These are phyloP conservation scores for Drosophila kikkawai DNA, from an alignment of 1,140 invertebrate genomes.

Conservation along the genomic window DNA sequence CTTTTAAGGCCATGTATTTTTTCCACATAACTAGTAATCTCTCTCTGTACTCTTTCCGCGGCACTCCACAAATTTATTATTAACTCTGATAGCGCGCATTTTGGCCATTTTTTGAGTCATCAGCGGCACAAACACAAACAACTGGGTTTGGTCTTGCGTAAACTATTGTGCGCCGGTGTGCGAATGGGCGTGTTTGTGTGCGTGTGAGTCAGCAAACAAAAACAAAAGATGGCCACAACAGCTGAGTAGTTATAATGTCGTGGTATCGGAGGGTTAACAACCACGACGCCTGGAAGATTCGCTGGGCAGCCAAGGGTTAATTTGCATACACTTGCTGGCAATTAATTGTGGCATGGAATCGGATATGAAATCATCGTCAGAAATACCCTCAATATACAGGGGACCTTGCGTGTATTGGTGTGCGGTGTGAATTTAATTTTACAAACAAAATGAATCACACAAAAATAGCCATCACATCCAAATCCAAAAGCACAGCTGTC, in stretches of 20 bases:
- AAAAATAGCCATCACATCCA: conserved; percentile 72
- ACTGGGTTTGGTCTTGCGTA: conserved; percentile 62
- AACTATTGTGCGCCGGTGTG: conserved; percentile 31
- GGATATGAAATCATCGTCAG: conserved; percentile 73
- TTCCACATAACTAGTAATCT: conserved; percentile 40
- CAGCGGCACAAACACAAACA: conserved; percentile 15
- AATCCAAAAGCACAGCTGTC: conserved; percentile 69
- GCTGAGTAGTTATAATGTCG: conserved; percentile 52
- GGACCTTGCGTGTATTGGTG: conserved; percentile 26
- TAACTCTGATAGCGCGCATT: conserved; percentile 61
- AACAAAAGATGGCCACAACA: conserved; percentile 56
- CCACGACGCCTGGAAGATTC: conserved; percentile 7
- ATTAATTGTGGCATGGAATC: conserved; percentile 52
- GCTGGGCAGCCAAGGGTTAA: conserved; percentile 27
- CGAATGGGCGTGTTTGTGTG: conserved; percentile 11
- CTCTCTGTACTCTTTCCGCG: conserved; percentile 13
- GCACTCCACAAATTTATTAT: conserved; percentile 11
- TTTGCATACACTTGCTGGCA: conserved; percentile 50
- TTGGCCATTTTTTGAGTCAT: conserved; percentile 67
- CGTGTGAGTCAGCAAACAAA: conserved; percentile 62
- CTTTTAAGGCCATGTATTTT: conserved; percentile 50
- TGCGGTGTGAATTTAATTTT: conserved; percentile 65
- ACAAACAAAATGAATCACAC: conserved; percentile 80
- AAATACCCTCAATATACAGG: conserved; percentile 55
- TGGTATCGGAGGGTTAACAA: conserved; percentile 30